Evolutionary conservation across 2,113 vertebrate species (phyloP), one percentile per base, ranked within the genome.

Genomic region (Hassar affinis): DNA sequence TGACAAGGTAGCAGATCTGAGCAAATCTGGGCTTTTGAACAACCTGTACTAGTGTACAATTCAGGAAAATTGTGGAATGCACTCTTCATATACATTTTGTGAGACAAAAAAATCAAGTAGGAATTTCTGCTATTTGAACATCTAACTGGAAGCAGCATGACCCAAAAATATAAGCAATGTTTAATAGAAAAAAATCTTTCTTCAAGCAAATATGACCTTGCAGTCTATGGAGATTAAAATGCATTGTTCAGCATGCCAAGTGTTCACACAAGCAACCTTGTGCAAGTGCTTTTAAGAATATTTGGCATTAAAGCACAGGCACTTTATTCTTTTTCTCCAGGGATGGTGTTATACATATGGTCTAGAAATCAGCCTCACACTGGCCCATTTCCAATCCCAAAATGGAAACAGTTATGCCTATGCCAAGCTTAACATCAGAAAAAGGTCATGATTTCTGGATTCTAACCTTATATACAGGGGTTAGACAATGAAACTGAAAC

Each of bases 391-490:
- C 15, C 22, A 35, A 38, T 35, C 35, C 22, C 14, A 59, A 56
- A 57, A 69, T 69, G 64, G 49, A 69, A 69, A 69, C 38, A 27
- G 11, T 4, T 69, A 20, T 18, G 20, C 27, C 35, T 22, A 35
- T 71, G 66, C 33, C 49, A 52, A 80, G 61, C 47, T 33, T 51
- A 80, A 35, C 27, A 66, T 66, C 42, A 66, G 61, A 80, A 51
- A 54, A 18, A 14, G 3, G 35, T 35, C 33, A 52, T 6, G 52
- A 54, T 80, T 62, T 35, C 22, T 64, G 47, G 38, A 42, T 42
- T 42, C n/a, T n/a, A n/a, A n/a, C n/a, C n/a, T n/a, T n/a, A n/a
- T n/a, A n/a, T n/a, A n/a, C n/a, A n/a, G n/a, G n/a, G n/a, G n/a
- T n/a, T n/a, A n/a, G n/a, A n/a, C n/a, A n/a, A n/a, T n/a, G n/a